phyloP scores from a whole-genome alignment of 2,888 invertebrate genomes.

The Matsumyia berberina region DNA sequence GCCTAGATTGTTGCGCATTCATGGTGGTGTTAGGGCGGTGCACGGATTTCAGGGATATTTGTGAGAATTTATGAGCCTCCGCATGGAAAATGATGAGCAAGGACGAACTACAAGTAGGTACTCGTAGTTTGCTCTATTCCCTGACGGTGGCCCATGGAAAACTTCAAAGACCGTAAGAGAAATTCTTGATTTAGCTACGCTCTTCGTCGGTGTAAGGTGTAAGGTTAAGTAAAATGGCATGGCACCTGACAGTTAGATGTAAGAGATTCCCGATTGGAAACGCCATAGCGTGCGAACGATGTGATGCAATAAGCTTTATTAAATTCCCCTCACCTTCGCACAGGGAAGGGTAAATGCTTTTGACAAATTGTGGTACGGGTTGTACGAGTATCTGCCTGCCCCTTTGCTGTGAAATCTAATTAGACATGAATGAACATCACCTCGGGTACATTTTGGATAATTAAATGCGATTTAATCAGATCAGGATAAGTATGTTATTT shows the following conservation, averaged over 20 bases:
- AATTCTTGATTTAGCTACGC: conserved; percentile 10
- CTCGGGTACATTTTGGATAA: conserved; percentile 44
- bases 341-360: conserved; percentile 19
- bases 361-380: conserved; percentile 44
- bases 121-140: not conserved
- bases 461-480: conserved; percentile 55
- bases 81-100: conserved; percentile 15
- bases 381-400: not conserved
- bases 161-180: conserved; percentile 12
- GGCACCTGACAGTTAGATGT: conserved; percentile 4
- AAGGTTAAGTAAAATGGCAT: conserved; percentile 22
- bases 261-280: conserved; percentile 18
- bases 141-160: not conserved
- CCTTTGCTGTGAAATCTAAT: conserved; percentile 34
- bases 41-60: conserved; percentile 23
- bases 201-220: not conserved
- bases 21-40: conserved; percentile 28
- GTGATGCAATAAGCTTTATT: conserved; percentile 59
- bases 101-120: conserved; percentile 8
- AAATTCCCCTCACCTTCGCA: conserved; percentile 14
- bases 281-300: conserved; percentile 7
- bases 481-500: conserved; percentile 49
- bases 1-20: conserved; percentile 56
- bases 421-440: conserved; percentile 53
- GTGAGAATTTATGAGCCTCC: conserved; percentile 14